Percentiles rank a stretch among this genome's conserved stretches.
phyloP scores from a whole-genome alignment of 2,113 vertebrate species.

The Heloderma charlesbogerti region DNA sequence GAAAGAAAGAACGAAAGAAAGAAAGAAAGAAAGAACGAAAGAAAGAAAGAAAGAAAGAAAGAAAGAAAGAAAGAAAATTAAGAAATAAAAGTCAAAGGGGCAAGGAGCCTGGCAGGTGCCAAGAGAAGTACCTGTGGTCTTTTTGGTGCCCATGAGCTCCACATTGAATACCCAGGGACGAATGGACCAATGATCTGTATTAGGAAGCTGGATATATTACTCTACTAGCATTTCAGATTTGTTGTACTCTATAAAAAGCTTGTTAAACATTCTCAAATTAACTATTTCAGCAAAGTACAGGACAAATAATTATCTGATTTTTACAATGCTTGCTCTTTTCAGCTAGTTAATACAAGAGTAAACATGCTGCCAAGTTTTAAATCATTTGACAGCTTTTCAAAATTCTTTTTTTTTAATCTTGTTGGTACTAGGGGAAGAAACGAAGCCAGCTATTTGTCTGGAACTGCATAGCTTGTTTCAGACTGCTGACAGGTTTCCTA shows the following conservation, averaged over 20 bases:
- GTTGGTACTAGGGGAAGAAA: neutral
- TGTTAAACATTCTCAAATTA: conserved; percentile 16
- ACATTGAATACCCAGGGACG: too few relatives aligned
- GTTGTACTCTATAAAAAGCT: neutral
- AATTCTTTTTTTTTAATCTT: neutral
- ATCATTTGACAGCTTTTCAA: conserved; percentile 11
- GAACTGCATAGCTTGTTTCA: neutral
- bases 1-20: too few relatives aligned
- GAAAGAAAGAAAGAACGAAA: too few relatives aligned
- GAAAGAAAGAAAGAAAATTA: too few relatives aligned
- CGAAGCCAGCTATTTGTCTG: conserved; percentile 2
- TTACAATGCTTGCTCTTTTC: neutral
- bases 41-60: too few relatives aligned
- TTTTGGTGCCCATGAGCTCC: too few relatives aligned
- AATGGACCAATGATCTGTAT: neutral
- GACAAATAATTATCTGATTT: conserved; percentile 12
- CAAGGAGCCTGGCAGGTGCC: too few relatives aligned
- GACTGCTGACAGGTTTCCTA: conserved; percentile 16
- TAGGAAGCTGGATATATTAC: neutral
- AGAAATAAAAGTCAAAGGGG: too few relatives aligned
- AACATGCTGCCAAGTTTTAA: neutral
- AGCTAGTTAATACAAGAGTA: conserved; percentile 14
- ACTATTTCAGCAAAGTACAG: neutral
- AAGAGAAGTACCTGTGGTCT: too few relatives aligned
- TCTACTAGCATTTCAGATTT: neutral